Evolutionary conservation across 92 coral and sea anemone genomes (phyloP).

Genomic region (Zoanthus sansibaricus): DNA sequence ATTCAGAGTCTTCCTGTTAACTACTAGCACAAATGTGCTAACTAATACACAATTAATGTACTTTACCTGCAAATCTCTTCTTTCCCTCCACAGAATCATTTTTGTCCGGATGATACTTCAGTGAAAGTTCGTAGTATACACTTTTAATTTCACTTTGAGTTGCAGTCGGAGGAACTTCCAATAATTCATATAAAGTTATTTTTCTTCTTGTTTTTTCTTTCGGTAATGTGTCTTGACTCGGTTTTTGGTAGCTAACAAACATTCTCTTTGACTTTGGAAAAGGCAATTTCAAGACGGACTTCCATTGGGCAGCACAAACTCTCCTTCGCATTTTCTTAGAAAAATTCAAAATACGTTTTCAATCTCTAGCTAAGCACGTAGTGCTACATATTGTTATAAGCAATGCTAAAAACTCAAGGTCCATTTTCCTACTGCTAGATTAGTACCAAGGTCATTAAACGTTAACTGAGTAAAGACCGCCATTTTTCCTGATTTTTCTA

Average conservation of each 20-base stretch:
- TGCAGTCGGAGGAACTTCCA: constrained; percentile 85
- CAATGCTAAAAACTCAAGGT: too few relatives aligned
- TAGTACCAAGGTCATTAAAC: background rate
- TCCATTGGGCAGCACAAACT: background rate
- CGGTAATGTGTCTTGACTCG: constrained; percentile 5
- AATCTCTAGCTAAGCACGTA: background rate
- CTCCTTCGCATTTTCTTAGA: background rate
- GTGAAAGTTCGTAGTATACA: constrained; percentile 86
- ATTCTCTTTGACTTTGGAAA: background rate
- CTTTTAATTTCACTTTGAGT: constrained; percentile 88
- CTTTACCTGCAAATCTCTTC: constrained; percentile 80
- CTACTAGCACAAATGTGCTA: background rate
- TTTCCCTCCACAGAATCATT: constrained; percentile 64
- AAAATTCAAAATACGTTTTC: background rate
- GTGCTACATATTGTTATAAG: background rate
- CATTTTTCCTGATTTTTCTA: constrained; percentile 3
- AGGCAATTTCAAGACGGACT: background rate
- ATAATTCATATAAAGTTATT: constrained; percentile 70
- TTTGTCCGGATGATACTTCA: constrained; percentile 87
- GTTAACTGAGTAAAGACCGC: background rate
- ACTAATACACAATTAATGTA: too few relatives aligned
- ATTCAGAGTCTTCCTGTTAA: background rate
- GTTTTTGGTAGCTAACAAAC: background rate
- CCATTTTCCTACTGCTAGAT: background rate
- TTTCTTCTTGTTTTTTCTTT: constrained; percentile 37